Base-by-base conservation (phyloP, 2,888 invertebrate species). In the Nineta flava region DNA sequence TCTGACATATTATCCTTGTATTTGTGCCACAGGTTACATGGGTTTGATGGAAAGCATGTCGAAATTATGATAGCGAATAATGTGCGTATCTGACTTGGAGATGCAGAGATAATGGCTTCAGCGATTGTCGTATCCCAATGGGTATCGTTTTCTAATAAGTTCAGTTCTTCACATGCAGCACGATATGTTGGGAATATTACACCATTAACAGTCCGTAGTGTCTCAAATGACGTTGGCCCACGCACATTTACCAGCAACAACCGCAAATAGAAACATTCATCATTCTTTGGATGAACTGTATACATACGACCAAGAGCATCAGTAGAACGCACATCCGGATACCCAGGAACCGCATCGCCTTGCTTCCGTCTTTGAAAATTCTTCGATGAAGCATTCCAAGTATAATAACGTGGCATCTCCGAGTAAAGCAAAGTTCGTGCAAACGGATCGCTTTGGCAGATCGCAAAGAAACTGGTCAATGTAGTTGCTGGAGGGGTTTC, bases 171-270 rank as follows among this genome's bases (percentile, higher is more conserved):
- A 51, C 56, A 57, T 17, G 65, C 64, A 48, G 57, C 61, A 46
- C 60, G 53, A 57, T 58, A 67, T 50, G 63, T 61, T 21, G 35
- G 54, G 52, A 54, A 63, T 44, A 60, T 13, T 54, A 44, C 34
- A 54, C 61, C 63, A 59, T 66, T 55, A 43, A 67, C 60, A 51
- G 62, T 65, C 60, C 62, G 52, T 44, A 65, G 51, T 41, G 53
- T n/a, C 53, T 56, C 10, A 49, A 61, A 61, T 51, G 61, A 63
- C 42, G 59, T 61, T 52, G 63, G 63, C 3, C 62, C 61, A 46
- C 56, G 58, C 10, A 64, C 58, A 51, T 59, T 55, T 7, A 57
- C 51, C 48, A 63, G 51, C 46, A 63, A 46, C 52, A 63, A 52
- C 9, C 60, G 56, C 50, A 63, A 55, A 56, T 57, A 61, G 52